Evolutionary conservation across 2,888 invertebrate genomes (phyloP).

Genomic region (Cheilosia grossa): DNA sequence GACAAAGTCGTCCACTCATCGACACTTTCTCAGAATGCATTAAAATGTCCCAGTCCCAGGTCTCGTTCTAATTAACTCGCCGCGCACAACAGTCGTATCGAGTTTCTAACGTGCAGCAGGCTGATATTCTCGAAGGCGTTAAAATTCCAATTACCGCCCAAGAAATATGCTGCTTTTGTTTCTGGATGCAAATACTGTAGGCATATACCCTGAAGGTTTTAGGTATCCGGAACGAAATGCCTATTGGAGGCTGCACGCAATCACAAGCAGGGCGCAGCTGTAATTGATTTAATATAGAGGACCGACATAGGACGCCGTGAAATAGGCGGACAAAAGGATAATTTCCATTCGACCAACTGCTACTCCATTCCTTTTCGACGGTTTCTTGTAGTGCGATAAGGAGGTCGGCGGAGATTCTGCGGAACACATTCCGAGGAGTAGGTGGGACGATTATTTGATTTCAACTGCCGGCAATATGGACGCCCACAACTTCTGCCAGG

Average conservation of each 20-base stretch:
- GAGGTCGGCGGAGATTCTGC: slow-evolving; percentile 13
- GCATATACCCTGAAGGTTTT: slow-evolving; percentile 36
- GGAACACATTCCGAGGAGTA: slow-evolving; percentile 23
- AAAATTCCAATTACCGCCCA: slow-evolving; percentile 73
- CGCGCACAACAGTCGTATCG: slow-evolving; percentile 42
- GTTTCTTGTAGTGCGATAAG: slow-evolving; percentile 9
- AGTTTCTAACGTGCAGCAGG: slow-evolving; percentile 54
- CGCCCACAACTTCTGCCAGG: slow-evolving; percentile 56
- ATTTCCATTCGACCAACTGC: slow-evolving; percentile 69
- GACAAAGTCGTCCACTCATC: slow-evolving; percentile 34
- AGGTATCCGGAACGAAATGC: slow-evolving; percentile 63
- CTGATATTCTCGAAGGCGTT: slow-evolving; percentile 59
- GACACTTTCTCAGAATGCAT: slow-evolving; percentile 40
- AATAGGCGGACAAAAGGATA: slow-evolving; percentile 68
- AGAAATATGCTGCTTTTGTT: slow-evolving; percentile 39
- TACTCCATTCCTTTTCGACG: slow-evolving; percentile 38
- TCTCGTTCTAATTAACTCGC: slow-evolving; percentile 53
- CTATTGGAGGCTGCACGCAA: slow-evolving; percentile 53
- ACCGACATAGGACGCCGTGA: slow-evolving; percentile 50
- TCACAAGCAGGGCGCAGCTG: slow-evolving; percentile 41
- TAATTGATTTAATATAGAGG: slow-evolving; percentile 65
- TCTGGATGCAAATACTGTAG: slow-evolving; percentile 49
- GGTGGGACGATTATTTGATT: slow-evolving; percentile 59
- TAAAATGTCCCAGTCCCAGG: slow-evolving; percentile 34
- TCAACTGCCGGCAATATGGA: slow-evolving; percentile 47